Conservation (phyloP, 2,797 vertebrate genomes). For the Myoxocephalus aenaeus region DNA sequence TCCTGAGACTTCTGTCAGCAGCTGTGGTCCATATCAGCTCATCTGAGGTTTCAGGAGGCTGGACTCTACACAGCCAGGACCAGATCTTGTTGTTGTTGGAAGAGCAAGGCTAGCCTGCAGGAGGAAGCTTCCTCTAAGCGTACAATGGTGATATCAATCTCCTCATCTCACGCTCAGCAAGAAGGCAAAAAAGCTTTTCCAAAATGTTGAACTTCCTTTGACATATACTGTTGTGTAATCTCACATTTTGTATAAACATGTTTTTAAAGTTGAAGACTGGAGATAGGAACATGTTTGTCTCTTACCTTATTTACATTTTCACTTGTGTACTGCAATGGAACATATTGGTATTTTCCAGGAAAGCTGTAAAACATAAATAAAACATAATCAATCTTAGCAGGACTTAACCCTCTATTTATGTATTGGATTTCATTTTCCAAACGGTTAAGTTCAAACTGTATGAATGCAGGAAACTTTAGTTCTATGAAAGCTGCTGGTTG, state of each 20-base stretch:
- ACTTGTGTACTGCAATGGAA: not conserved
- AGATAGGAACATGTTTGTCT: not conserved
- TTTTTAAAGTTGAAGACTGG: not conserved
- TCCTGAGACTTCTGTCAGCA: too few species aligned
- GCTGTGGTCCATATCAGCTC: too few species aligned
- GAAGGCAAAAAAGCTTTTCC: not conserved
- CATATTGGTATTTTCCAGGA: not conserved
- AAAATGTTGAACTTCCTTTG: not conserved
- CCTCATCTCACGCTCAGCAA: not conserved
- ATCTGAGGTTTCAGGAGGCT: too few species aligned
- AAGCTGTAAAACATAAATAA: not conserved
- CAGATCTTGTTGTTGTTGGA: too few species aligned
- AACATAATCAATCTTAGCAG: not conserved
- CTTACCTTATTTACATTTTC: not conserved
- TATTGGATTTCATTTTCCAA: not conserved
- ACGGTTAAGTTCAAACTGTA: not conserved
- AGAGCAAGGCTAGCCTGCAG: too few species aligned
- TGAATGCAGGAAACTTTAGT: slow-evolving; percentile 13
- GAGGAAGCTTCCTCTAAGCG: too few species aligned
- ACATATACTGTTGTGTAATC: not conserved
- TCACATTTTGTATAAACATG: not conserved
- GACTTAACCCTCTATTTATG: not conserved
- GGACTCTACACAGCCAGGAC: too few species aligned
- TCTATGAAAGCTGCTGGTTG: not conserved
- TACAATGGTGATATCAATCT: too few species aligned